phyloP scores from a whole-genome alignment of 2,113 vertebrate genomes.

The Xiphophorus hellerii region DNA sequence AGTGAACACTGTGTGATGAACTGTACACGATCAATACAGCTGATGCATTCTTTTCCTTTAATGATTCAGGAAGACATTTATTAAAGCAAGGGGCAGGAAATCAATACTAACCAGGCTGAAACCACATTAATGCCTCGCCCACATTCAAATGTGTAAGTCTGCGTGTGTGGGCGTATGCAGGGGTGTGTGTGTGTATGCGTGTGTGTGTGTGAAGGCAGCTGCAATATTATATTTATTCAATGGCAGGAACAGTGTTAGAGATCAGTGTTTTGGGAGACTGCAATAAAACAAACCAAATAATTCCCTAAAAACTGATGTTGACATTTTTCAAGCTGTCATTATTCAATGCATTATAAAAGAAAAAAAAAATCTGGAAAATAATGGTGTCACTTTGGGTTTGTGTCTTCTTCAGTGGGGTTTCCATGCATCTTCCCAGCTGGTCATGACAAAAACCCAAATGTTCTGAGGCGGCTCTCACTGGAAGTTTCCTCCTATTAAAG shows the following conservation, averaged over 20 bases:
- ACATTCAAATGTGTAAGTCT: neutral
- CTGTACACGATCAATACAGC: conserved; percentile 50
- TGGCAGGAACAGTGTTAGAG: neutral
- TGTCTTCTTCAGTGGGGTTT: neutral
- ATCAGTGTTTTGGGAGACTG: neutral
- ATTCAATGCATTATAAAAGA: too few species aligned
- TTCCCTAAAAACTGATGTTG: too few species aligned
- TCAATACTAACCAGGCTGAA: conserved; percentile 63
- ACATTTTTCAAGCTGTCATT: too few species aligned
- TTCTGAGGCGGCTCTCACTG: too few species aligned
- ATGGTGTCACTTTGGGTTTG: neutral
- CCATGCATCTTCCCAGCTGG: too few species aligned
- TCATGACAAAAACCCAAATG: too few species aligned
- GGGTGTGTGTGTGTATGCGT: neutral
- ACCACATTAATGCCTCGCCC: conserved; percentile 51
- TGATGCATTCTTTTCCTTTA: conserved; percentile 55
- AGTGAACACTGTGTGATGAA: conserved; percentile 57
- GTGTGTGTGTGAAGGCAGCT: neutral
- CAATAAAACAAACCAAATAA: neutral
- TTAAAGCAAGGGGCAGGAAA: conserved; percentile 68
- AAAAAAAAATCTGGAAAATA: too few species aligned
- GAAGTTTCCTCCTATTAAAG: too few species aligned
- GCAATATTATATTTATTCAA: conserved; percentile 17
- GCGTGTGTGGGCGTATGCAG: neutral
- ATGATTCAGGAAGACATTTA: conserved; percentile 69